Evolutionary conservation across 2,113 vertebrate species (phyloP).

Genomic region (Mustela nigripes): DNA sequence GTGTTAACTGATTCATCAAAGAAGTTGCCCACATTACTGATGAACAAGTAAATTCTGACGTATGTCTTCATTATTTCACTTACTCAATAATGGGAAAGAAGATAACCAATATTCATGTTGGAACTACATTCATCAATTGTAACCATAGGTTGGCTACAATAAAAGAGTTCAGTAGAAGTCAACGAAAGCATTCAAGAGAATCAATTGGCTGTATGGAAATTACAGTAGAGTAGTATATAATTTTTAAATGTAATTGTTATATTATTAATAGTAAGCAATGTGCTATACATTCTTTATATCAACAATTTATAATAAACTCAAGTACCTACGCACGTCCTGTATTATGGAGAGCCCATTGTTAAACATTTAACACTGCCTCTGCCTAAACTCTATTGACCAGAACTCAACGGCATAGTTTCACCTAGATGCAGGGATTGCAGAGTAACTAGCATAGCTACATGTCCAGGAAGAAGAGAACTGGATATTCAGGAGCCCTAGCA

Average conservation of each 20-base stretch:
- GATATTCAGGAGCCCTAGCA: neutral
- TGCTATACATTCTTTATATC: neutral
- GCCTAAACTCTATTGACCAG: neutral
- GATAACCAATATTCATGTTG: conserved; percentile 16
- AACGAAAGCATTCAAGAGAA: conserved; percentile 42
- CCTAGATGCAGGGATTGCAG: neutral
- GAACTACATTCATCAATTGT: conserved; percentile 35
- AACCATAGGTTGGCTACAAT: neutral
- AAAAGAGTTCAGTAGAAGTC: conserved; percentile 13
- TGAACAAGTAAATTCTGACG: conserved; percentile 42
- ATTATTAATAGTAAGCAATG: conserved; percentile 25
- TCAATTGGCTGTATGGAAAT: neutral
- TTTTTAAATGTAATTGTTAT: conserved; percentile 24
- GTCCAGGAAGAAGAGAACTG: neutral
- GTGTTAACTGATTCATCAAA: conserved; percentile 38
- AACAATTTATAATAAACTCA: neutral
- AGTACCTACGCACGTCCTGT: neutral
- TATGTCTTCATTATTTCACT: conserved; percentile 44
- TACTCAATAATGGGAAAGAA: conserved; percentile 49
- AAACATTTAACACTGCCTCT: neutral
- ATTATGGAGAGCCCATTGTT: neutral
- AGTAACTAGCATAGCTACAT: neutral
- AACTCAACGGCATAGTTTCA: neutral
- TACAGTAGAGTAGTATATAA: neutral
- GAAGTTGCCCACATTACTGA: neutral